Evolutionary conservation across 2,113 vertebrate species (phyloP).

Genomic region (Limanda limanda): DNA sequence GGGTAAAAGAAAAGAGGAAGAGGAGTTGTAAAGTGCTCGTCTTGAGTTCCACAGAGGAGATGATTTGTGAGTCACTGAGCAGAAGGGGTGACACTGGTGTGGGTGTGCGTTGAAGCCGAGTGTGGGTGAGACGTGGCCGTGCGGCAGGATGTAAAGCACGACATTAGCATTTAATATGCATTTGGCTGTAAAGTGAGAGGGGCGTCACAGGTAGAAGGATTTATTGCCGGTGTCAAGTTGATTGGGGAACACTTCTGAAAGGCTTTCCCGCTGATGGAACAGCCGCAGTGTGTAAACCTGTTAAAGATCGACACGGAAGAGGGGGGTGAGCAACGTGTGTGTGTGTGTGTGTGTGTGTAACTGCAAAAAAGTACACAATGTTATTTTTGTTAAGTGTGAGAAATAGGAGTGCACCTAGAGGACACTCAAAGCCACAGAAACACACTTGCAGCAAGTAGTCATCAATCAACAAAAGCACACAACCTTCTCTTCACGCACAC

Average conservation of each 20-base stretch:
- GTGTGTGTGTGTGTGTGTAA: not conserved
- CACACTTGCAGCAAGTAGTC: slow-evolving; percentile 24
- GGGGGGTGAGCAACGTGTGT: not conserved
- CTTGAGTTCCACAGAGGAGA: not conserved
- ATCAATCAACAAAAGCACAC: slow-evolving; percentile 38
- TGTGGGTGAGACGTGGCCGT: slow-evolving; percentile 18
- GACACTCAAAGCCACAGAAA: slow-evolving; percentile 21
- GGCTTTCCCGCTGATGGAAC: slow-evolving; percentile 37
- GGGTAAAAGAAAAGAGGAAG: not conserved
- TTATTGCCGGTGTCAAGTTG: slow-evolving; percentile 54
- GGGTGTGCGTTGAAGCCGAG: slow-evolving; percentile 28
- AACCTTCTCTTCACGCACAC: not conserved
- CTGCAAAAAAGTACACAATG: not conserved
- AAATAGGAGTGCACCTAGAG: slow-evolving; percentile 18
- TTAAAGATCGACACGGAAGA: slow-evolving; percentile 8
- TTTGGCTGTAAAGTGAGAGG: slow-evolving; percentile 21
- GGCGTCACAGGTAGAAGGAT: slow-evolving; percentile 27
- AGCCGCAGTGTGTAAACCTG: slow-evolving; percentile 25
- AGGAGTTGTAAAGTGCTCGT: no score
- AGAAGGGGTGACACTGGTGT: slow-evolving; percentile 51
- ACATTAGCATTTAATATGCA: slow-evolving; percentile 70
- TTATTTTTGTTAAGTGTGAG: slow-evolving; percentile 25
- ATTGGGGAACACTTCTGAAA: slow-evolving; percentile 36
- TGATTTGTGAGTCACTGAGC: slow-evolving; percentile 50
- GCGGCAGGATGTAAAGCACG: slow-evolving; percentile 44